These are phyloP conservation scores for Antheraea mylitta DNA, from an alignment of 1,140 invertebrate species.

Conservation along the genomic window DNA sequence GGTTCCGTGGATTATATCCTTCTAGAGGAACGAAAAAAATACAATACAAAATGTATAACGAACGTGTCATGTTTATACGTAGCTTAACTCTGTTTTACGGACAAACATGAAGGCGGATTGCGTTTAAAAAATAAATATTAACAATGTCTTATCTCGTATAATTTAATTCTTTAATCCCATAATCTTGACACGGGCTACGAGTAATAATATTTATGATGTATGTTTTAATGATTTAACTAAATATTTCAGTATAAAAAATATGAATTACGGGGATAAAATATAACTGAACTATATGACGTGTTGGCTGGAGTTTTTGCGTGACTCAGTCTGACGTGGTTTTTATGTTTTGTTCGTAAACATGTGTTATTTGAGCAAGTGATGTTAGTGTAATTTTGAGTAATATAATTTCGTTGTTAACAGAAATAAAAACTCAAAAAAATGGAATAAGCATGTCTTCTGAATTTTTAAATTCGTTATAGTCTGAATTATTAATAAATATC, in stretches of 20 bases:
- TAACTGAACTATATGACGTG: too few relatives aligned
- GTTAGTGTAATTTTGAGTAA: too few relatives aligned
- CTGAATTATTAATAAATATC: too few relatives aligned
- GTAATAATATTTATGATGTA: background rate
- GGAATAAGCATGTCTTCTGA: too few relatives aligned
- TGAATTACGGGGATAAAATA: too few relatives aligned
- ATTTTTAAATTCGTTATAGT: too few relatives aligned
- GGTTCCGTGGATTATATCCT: background rate
- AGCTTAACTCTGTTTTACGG: background rate
- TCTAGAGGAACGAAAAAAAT: background rate
- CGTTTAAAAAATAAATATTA: background rate
- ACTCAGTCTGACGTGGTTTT: too few relatives aligned
- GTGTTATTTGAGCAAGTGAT: too few relatives aligned
- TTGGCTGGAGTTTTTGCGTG: too few relatives aligned
- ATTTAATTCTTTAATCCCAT: background rate
- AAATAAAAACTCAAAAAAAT: too few relatives aligned
- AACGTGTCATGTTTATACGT: background rate
- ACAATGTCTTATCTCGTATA: background rate
- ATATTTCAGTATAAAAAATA: background rate
- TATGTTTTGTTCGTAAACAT: too few relatives aligned
- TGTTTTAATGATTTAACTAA: background rate
- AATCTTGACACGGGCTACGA: background rate
- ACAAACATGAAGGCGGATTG: background rate
- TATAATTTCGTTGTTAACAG: too few relatives aligned
- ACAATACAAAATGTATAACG: background rate